phyloP scores from a whole-genome alignment of 2,888 invertebrate genomes.

The Nineta flava region DNA sequence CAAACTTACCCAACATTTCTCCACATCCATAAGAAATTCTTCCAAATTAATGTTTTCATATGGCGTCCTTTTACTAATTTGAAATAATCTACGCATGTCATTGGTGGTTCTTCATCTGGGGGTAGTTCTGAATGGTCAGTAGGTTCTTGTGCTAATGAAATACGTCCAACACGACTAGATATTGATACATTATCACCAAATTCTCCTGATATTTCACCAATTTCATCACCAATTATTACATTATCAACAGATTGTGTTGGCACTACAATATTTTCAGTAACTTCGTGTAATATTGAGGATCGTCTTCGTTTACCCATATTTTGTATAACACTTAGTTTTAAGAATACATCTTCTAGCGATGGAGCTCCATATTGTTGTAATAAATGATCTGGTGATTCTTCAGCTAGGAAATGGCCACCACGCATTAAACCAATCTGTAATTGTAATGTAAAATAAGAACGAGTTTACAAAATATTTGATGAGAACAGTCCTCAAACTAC shows the following conservation, averaged over 20 bases:
- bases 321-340: constrained; percentile 64
- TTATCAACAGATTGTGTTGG: constrained; percentile 39
- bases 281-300: constrained; percentile 63
- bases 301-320: constrained; percentile 66
- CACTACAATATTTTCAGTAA: constrained; percentile 48
- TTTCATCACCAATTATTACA: constrained; percentile 44
- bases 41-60: constrained; percentile 74
- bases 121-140: constrained; percentile 41
- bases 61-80: constrained; percentile 52
- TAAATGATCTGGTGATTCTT: constrained; percentile 59
- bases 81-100: constrained; percentile 34
- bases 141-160: constrained; percentile 42
- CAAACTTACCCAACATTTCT: constrained; percentile 58
- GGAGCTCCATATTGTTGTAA: constrained; percentile 55
- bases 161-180: constrained; percentile 47
- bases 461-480: background rate
- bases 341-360: constrained; percentile 64
- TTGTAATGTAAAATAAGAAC: constrained; percentile 4
- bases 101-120: constrained; percentile 45
- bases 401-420: constrained; percentile 70
- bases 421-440: constrained; percentile 66
- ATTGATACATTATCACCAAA: constrained; percentile 75
- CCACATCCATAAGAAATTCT: constrained; percentile 75
- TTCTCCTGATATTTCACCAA: constrained; percentile 69
- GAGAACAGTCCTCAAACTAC: background rate